Evolutionary conservation across 2,888 invertebrate genomes (phyloP).

Genomic region (Cantharis nigra): DNA sequence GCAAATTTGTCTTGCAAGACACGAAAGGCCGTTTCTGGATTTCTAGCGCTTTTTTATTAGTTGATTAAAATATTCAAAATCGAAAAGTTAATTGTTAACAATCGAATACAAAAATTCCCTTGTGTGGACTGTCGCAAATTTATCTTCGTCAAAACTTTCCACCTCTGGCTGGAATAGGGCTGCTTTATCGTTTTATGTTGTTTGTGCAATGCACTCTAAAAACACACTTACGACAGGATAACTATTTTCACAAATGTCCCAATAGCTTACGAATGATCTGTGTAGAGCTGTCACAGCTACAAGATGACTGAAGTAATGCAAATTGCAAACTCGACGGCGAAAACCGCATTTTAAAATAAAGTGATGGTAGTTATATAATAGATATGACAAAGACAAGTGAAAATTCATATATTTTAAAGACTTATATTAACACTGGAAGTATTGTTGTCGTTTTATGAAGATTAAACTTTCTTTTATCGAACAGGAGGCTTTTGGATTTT

Average conservation of each 20-base stretch:
- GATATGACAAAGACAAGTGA: background rate
- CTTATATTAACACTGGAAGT: background rate
- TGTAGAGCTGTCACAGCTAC: background rate
- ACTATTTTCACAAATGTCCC: background rate
- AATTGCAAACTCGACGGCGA: background rate
- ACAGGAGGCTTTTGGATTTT: background rate
- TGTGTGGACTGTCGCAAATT: too few species aligned
- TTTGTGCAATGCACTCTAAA: background rate
- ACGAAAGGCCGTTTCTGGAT: too few species aligned
- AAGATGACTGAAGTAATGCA: background rate
- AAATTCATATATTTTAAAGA: background rate
- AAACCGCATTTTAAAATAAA: background rate
- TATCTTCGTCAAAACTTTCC: too few species aligned
- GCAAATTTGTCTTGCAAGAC: too few species aligned
- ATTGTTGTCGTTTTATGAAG: background rate
- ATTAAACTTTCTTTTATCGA: background rate
- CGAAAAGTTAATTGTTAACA: too few species aligned
- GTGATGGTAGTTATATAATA: background rate
- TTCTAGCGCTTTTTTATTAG: too few species aligned
- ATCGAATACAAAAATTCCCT: too few species aligned
- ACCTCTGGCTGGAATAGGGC: too few species aligned
- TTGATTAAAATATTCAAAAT: too few species aligned
- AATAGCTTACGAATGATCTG: background rate
- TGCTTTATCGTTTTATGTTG: too few species aligned
- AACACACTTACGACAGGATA: background rate